Evolutionary conservation across 2,888 invertebrate genomes (phyloP).

Genomic region (Aspidapion aeneum): DNA sequence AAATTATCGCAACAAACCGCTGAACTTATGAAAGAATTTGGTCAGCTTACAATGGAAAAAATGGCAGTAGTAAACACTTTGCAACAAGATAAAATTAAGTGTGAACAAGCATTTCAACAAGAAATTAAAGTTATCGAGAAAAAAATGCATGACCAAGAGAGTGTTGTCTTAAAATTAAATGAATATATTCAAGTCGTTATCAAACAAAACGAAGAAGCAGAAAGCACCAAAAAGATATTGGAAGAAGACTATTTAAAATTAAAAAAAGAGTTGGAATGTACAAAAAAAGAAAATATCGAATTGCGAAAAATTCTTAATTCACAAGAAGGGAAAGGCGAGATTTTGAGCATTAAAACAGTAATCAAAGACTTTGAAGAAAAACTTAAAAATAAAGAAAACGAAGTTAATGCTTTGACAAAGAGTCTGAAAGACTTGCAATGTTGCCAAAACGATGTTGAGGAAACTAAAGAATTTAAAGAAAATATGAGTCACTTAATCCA

Average conservation of each 20-base stretch:
- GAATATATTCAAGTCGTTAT: neutral
- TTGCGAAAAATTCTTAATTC: neutral
- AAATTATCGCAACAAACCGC: neutral
- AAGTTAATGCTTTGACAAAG: neutral
- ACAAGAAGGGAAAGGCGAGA: neutral
- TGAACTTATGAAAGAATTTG: neutral
- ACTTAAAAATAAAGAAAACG: neutral
- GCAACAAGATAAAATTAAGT: neutral
- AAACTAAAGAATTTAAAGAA: too few species aligned
- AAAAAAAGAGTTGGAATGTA: constrained; percentile 4
- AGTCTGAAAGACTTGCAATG: neutral
- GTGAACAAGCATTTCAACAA: neutral
- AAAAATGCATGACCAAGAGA: neutral
- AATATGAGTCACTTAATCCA: too few species aligned
- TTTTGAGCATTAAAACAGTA: neutral
- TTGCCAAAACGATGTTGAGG: too few species aligned
- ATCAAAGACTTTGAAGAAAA: constrained; percentile 2
- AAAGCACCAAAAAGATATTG: neutral
- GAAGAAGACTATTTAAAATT: constrained; percentile 1
- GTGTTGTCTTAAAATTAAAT: neutral
- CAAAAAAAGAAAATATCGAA: neutral
- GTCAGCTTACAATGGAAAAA: neutral
- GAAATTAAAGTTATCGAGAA: neutral
- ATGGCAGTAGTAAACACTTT: neutral
- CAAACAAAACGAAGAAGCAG: neutral